Percentiles rank a stretch among this genome's conserved stretches.
These are phyloP conservation scores for Hesperia comma DNA, from an alignment of 2,888 invertebrate genomes.

Conservation along the genomic window DNA sequence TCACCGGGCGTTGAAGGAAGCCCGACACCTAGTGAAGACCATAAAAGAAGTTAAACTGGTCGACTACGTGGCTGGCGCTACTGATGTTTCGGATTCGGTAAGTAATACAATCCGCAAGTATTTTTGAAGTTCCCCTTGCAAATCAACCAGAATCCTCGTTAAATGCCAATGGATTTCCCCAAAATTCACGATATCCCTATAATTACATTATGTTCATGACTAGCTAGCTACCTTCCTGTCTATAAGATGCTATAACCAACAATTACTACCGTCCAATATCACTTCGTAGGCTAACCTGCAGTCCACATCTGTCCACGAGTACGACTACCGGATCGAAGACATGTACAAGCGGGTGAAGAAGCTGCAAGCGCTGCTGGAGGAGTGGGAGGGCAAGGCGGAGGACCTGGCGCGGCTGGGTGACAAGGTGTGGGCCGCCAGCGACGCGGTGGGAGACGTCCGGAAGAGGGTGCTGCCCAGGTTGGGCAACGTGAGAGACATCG, in stretches of 20 bases:
- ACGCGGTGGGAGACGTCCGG: conserved; percentile 77
- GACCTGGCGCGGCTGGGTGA: conserved; percentile 75
- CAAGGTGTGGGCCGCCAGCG: conserved; percentile 75
- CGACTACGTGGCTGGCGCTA: conserved; percentile 68
- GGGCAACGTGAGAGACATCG: conserved; percentile 57
- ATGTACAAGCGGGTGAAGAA: conserved; percentile 55
- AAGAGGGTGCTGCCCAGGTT: conserved; percentile 68
- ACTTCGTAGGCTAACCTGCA: conserved; percentile 68
- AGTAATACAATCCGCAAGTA: conserved; percentile 40
- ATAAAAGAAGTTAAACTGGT: conserved; percentile 69
- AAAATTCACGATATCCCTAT: too few relatives aligned
- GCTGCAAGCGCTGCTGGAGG: conserved; percentile 55
- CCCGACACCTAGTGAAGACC: conserved; percentile 65
- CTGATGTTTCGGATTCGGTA: conserved; percentile 72
- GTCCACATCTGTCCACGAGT: conserved; percentile 71
- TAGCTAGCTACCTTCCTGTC: too few relatives aligned
- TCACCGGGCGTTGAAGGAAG: conserved; percentile 75
- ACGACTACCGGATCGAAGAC: conserved; percentile 67
- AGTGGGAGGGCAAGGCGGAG: conserved; percentile 69
- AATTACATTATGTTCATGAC: too few relatives aligned
- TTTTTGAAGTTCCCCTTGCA: too few relatives aligned
- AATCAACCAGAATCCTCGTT: too few relatives aligned
- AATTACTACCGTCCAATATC: conserved; percentile 15
- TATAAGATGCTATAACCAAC: too few relatives aligned
- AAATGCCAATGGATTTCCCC: too few relatives aligned